Conservation (phyloP, 2,797 vertebrate genomes). For the Bradypodion ventrale region DNA sequence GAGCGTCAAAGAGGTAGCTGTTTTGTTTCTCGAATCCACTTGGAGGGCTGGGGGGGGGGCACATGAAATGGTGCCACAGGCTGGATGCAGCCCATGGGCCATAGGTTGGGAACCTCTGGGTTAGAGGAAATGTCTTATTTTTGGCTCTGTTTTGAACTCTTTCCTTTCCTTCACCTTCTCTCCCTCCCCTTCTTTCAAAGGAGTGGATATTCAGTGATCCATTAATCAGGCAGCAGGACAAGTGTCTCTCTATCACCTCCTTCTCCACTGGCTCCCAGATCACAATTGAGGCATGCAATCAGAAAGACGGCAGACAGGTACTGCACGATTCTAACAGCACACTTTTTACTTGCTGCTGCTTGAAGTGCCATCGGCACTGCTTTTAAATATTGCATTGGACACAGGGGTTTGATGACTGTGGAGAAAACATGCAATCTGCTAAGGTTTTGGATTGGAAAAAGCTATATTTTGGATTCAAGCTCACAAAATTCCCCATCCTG, state of each 20-base stretch:
- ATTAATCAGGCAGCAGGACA: constrained; percentile 92
- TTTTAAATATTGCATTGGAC: not conserved
- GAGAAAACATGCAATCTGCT: not conserved
- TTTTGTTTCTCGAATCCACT: too few species aligned
- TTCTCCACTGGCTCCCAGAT: constrained; percentile 89
- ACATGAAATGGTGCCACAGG: too few species aligned
- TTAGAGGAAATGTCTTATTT: constrained; percentile 1
- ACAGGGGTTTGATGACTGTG: not conserved
- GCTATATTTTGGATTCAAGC: not conserved
- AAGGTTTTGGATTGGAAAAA: not conserved
- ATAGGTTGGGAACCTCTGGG: too few species aligned
- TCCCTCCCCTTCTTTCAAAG: constrained; percentile 70
- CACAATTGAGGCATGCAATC: constrained; percentile 87
- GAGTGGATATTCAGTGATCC: constrained; percentile 93
- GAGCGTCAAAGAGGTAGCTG: too few species aligned
- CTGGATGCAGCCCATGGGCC: too few species aligned
- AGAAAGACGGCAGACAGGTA: constrained; percentile 95
- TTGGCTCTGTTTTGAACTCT: not conserved
- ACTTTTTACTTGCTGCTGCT: not conserved
- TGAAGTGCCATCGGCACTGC: not conserved
- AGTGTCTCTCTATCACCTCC: constrained; percentile 89
- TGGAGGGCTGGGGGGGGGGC: too few species aligned
- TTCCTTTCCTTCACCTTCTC: constrained; percentile 20
- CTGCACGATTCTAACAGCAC: not conserved
- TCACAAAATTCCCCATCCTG: not conserved